Conservation (phyloP, 1,140 invertebrate species). For the Phymastichus coffea region DNA sequence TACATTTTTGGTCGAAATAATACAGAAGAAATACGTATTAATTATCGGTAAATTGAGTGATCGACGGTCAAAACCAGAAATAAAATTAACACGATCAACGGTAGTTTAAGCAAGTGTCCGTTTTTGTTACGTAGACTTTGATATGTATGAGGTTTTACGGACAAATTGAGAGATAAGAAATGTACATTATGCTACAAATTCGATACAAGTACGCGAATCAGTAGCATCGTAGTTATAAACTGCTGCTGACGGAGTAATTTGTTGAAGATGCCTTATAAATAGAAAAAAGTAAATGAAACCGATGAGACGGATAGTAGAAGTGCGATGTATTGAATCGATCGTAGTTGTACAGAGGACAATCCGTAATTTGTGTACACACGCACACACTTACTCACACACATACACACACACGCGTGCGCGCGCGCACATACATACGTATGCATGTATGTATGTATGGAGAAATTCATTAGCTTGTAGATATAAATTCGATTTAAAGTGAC, state of each 20-base stretch:
- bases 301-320: slow-evolving; percentile 35
- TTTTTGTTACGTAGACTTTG: slow-evolving; percentile 29
- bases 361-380: slow-evolving; percentile 45
- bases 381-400: slow-evolving; percentile 15
- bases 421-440: too few relatives aligned
- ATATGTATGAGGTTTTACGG: slow-evolving; percentile 26
- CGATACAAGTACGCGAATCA: slow-evolving; percentile 6
- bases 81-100: not conserved
- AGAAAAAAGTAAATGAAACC: slow-evolving; percentile 38
- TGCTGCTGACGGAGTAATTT: slow-evolving; percentile 48
- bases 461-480: slow-evolving; percentile 24
- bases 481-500: slow-evolving; percentile 29
- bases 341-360: slow-evolving; percentile 43
- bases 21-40: not conserved
- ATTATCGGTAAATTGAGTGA: not conserved
- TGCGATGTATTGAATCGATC: slow-evolving; percentile 31
- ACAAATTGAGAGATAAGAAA: too few relatives aligned
- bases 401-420: too few relatives aligned
- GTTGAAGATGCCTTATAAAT: slow-evolving; percentile 58
- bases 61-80: slow-evolving; percentile 1
- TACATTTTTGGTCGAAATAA: not conserved
- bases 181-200: slow-evolving; percentile 8
- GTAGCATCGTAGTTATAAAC: slow-evolving; percentile 32
- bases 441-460: too few relatives aligned
- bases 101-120: slow-evolving; percentile 17